These are phyloP conservation scores for Oreochromis grahami DNA, from an alignment of 2,797 vertebrate species.

Conservation along the genomic window DNA sequence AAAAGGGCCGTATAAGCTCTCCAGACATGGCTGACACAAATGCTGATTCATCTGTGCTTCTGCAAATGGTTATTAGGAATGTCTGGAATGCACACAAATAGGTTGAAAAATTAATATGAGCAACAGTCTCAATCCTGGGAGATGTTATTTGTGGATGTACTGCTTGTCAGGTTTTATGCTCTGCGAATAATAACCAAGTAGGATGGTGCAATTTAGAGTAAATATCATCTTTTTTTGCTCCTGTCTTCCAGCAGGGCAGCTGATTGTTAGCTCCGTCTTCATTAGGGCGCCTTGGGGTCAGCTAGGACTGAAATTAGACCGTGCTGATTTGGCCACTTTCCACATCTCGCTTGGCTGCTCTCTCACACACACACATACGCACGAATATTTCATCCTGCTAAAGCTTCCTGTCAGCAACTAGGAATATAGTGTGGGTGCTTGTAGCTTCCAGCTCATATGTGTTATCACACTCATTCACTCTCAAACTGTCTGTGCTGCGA, in stretches of 20 bases:
- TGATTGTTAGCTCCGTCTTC: constrained; percentile 34
- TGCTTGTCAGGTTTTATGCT: not conserved
- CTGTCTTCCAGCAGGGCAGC: constrained; percentile 1
- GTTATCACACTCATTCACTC: constrained; percentile 1
- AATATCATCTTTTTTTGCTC: not conserved
- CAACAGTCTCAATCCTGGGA: not conserved
- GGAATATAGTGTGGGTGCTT: constrained; percentile 8
- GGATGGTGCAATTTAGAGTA: not conserved
- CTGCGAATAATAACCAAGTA: not conserved
- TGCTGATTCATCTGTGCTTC: not conserved
- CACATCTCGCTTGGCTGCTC: not conserved
- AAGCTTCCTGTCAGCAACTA: constrained; percentile 41
- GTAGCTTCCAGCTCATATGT: not conserved
- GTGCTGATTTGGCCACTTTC: constrained; percentile 25
- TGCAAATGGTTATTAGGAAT: not conserved
- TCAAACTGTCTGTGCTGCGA: not conserved
- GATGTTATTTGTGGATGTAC: not conserved
- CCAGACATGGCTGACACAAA: not conserved
- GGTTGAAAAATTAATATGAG: not conserved
- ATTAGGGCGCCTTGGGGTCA: constrained; percentile 13
- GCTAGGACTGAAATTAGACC: constrained; percentile 32
- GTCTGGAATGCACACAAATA: not conserved
- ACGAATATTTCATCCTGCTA: constrained; percentile 7
- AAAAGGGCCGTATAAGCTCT: not conserved
- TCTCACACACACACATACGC: not conserved